A percentile compares a stretch with the other conserved stretches of the same genome.
Evolutionary conservation across 1,140 invertebrate genomes (phyloP).

Genomic region (Chelonus insularis): DNA sequence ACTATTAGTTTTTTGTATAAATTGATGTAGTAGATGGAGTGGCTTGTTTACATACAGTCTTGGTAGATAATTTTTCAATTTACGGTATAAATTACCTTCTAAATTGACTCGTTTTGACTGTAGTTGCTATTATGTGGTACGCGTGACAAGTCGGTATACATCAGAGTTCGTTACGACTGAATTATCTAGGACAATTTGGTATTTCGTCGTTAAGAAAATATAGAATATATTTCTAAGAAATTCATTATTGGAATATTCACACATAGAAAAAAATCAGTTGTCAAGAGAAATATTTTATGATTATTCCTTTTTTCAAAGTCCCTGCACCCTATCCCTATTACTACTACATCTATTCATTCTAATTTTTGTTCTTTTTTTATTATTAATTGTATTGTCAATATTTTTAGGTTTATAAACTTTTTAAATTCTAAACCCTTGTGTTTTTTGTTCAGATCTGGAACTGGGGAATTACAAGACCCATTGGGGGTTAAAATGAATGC

Average conservation of each 20-base stretch:
- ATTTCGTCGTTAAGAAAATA: constrained; percentile 7
- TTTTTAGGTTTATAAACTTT: not conserved
- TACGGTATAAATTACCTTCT: too few relatives aligned
- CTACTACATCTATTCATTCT: too few relatives aligned
- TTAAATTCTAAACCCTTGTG: constrained; percentile 5
- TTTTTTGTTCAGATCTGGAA: constrained; percentile 70
- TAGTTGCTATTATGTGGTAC: constrained; percentile 2
- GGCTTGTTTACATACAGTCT: too few relatives aligned
- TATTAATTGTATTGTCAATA: not conserved
- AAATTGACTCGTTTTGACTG: too few relatives aligned
- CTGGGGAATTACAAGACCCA: constrained; percentile 80
- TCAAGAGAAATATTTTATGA: too few relatives aligned
- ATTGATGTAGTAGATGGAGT: too few relatives aligned
- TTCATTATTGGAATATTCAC: not conserved
- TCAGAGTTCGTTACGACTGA: constrained; percentile 16
- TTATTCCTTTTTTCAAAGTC: too few relatives aligned
- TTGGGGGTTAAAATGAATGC: constrained; percentile 83
- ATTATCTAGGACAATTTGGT: constrained; percentile 25
- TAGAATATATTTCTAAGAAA: not conserved
- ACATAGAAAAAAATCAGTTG: too few relatives aligned
- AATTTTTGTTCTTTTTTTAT: too few relatives aligned
- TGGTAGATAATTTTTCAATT: too few relatives aligned
- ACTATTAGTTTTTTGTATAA: too few relatives aligned
- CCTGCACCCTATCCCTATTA: too few relatives aligned
- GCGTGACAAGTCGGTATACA: constrained; percentile 19